Conservation (phyloP, 2,888 invertebrate species). For the Lissocephala sabroskyi region DNA sequence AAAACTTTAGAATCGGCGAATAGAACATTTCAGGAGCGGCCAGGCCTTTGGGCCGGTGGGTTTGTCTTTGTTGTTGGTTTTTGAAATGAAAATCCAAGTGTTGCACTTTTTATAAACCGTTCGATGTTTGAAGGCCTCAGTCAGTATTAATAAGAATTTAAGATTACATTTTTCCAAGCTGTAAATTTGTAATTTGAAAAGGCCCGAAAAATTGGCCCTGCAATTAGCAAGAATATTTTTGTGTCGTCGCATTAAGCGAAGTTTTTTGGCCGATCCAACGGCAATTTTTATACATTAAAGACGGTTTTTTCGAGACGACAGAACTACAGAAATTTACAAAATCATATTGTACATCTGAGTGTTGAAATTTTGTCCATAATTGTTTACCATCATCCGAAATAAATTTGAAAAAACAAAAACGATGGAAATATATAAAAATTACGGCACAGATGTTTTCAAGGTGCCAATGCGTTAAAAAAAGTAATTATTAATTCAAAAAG, state of each 20-base stretch:
- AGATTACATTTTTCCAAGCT: too few species aligned
- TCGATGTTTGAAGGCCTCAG: too few species aligned
- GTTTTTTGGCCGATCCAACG: neutral
- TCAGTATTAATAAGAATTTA: too few species aligned
- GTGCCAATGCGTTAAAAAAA: constrained; percentile 28
- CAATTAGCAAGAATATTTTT: constrained; percentile 7
- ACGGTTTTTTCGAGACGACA: too few species aligned
- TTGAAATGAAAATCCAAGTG: too few species aligned
- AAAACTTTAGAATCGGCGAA: too few species aligned
- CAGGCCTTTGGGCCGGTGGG: too few species aligned
- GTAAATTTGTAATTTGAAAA: constrained; percentile 11
- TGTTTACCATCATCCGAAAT: constrained; percentile 32
- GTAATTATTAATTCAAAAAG: neutral
- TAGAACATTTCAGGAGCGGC: neutral
- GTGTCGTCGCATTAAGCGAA: too few species aligned
- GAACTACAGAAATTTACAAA: constrained; percentile 33
- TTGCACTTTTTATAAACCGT: too few species aligned
- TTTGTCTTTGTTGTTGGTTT: too few species aligned
- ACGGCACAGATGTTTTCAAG: constrained; percentile 21
- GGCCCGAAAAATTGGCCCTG: constrained; percentile 31
- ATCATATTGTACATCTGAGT: constrained; percentile 44
- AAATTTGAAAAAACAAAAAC: neutral
- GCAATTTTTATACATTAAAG: constrained; percentile 23
- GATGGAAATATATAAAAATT: neutral
- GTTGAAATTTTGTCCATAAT: constrained; percentile 50